These are phyloP conservation scores for Gorsachius goisagi DNA, from an alignment of 2,113 vertebrate species.

Conservation along the genomic window DNA sequence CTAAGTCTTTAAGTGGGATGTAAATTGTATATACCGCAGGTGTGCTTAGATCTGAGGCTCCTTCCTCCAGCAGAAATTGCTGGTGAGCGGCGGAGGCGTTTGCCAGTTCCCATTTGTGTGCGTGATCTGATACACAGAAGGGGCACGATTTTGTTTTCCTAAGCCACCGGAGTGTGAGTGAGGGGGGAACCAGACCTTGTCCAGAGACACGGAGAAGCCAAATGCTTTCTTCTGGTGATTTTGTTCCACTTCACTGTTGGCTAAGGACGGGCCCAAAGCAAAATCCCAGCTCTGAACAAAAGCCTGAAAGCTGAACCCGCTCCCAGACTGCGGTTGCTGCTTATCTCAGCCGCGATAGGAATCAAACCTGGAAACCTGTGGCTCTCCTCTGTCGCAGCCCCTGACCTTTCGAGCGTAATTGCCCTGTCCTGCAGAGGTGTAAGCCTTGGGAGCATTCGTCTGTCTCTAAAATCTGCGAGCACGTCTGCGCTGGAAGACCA, in stretches of 20 bases:
- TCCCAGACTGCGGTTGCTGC: neutral
- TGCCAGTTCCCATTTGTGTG: neutral
- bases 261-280: neutral
- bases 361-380: neutral
- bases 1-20: neutral
- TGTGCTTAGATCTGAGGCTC: neutral
- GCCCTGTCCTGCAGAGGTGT: neutral
- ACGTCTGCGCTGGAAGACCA: neutral
- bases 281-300: slow-evolving; percentile 15
- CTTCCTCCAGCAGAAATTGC: neutral
- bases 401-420: neutral
- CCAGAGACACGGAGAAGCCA: neutral
- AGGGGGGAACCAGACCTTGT: neutral
- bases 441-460: neutral
- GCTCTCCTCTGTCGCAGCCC: neutral
- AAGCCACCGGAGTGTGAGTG: neutral
- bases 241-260: slow-evolving; percentile 36
- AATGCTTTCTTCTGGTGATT: slow-evolving; percentile 9
- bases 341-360: neutral
- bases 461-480: neutral
- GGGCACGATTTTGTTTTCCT: neutral
- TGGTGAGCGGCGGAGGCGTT: neutral
- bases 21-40: neutral
- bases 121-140: neutral
- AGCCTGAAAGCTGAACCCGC: neutral